Evolutionary conservation across 2,888 invertebrate species (phyloP).

Genomic region (Strigamia crassipes): DNA sequence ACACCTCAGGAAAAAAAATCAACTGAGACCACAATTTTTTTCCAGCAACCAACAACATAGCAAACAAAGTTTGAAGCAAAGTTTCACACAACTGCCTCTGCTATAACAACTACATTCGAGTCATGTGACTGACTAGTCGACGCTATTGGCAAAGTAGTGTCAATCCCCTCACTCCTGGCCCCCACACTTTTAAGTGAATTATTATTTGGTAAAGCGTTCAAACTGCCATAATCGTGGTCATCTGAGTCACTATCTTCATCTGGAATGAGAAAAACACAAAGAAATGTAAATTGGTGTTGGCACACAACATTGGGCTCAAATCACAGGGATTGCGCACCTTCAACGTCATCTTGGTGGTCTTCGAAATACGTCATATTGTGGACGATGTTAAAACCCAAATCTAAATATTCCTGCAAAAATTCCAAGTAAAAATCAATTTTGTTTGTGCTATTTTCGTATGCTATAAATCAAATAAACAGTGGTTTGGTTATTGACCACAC

Average conservation of each 20-base stretch:
- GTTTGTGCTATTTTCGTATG: too few species aligned
- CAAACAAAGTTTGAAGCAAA: not conserved
- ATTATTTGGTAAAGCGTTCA: not conserved
- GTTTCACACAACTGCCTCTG: slow-evolving; percentile 26
- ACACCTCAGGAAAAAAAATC: too few species aligned
- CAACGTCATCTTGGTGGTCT: slow-evolving; percentile 52
- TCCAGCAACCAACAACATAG: too few species aligned
- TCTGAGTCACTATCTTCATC: not conserved
- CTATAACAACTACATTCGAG: slow-evolving; percentile 2
- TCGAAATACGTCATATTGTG: slow-evolving; percentile 70
- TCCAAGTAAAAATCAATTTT: not conserved
- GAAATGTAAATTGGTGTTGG: too few species aligned
- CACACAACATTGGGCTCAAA: too few species aligned
- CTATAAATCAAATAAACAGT: too few species aligned
- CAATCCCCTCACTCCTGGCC: not conserved
- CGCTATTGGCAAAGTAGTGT: not conserved
- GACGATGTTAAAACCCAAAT: slow-evolving; percentile 68
- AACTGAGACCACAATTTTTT: too few species aligned
- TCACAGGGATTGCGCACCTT: slow-evolving; percentile 51
- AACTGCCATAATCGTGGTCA: not conserved
- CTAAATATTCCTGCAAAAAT: slow-evolving; percentile 66
- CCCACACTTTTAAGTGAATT: not conserved
- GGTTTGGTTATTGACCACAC: too few species aligned
- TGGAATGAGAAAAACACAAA: not conserved
- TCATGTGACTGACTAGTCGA: not conserved